phyloP scores from a whole-genome alignment of 2,888 invertebrate species.

The Tetragonisca angustula region DNA sequence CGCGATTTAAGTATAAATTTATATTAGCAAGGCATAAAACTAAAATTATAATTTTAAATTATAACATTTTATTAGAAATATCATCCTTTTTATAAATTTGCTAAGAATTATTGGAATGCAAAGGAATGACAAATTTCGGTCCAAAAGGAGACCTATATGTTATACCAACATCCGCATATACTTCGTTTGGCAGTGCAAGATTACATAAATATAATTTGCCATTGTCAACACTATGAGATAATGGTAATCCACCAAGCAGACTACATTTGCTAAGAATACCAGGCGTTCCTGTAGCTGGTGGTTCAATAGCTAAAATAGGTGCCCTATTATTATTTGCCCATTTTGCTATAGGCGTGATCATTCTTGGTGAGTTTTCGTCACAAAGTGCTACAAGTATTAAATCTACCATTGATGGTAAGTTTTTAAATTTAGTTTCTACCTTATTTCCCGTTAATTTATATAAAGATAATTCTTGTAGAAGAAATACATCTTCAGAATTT shows the following conservation, averaged over 20 bases:
- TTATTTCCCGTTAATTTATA: constrained; percentile 88
- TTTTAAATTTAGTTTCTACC: constrained; percentile 85
- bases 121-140: constrained; percentile 91
- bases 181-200: constrained; percentile 91
- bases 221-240: constrained; percentile 87
- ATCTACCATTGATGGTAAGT: constrained; percentile 85
- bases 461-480: constrained; percentile 88
- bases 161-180: constrained; percentile 91
- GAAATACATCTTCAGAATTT: constrained; percentile 83
- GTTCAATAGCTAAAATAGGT: constrained; percentile 91
- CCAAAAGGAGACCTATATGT: constrained; percentile 94
- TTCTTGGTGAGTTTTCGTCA: constrained; percentile 83
- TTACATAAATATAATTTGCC: constrained; percentile 94
- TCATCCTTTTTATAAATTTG: constrained; percentile 64
- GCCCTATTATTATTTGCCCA: constrained; percentile 91
- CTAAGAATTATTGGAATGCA: constrained; percentile 85
- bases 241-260: constrained; percentile 89
- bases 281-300: constrained; percentile 88
- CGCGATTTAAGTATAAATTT: constrained; percentile 24
- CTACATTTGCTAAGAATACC: constrained; percentile 88
- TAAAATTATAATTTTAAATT: constrained; percentile 39
- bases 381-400: constrained; percentile 86
- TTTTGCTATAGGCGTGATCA: constrained; percentile 86
- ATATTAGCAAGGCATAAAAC: constrained; percentile 31
- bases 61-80: constrained; percentile 41